phyloP scores from a whole-genome alignment of 2,113 vertebrate species.

The Eulemur macaco region DNA sequence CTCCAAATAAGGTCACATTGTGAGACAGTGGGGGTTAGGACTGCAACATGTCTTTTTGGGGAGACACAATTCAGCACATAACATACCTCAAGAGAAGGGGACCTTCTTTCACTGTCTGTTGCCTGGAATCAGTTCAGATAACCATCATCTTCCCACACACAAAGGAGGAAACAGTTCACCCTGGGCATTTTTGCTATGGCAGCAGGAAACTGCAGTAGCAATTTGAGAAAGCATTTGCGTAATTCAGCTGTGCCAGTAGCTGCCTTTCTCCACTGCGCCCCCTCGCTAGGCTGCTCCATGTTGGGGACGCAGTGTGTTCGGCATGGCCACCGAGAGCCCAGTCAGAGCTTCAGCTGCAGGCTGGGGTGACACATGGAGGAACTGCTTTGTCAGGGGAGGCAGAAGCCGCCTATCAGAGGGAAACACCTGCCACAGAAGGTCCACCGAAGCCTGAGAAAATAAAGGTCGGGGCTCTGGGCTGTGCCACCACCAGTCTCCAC shows the following conservation, averaged over 20 bases:
- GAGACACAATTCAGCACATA: background rate
- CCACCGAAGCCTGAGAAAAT: background rate
- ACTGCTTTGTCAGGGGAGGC: background rate
- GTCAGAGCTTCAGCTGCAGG: background rate
- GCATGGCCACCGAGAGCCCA: background rate
- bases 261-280: background rate
- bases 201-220: background rate
- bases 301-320: background rate
- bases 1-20: background rate
- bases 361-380: background rate
- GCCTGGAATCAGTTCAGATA: background rate
- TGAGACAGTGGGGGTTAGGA: background rate
- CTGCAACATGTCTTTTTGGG: background rate
- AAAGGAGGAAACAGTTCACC: background rate
- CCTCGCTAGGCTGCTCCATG: background rate
- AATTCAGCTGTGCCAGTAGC: background rate
- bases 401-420: background rate
- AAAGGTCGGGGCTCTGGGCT: background rate
- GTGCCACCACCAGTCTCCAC: background rate
- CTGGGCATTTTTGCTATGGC: background rate
- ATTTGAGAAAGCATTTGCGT: background rate
- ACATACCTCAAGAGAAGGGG: background rate
- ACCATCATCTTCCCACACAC: background rate
- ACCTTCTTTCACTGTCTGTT: background rate
- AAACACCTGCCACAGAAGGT: background rate